Conservation (phyloP, 2,888 invertebrate species). For the Hemaris fuciformis region DNA sequence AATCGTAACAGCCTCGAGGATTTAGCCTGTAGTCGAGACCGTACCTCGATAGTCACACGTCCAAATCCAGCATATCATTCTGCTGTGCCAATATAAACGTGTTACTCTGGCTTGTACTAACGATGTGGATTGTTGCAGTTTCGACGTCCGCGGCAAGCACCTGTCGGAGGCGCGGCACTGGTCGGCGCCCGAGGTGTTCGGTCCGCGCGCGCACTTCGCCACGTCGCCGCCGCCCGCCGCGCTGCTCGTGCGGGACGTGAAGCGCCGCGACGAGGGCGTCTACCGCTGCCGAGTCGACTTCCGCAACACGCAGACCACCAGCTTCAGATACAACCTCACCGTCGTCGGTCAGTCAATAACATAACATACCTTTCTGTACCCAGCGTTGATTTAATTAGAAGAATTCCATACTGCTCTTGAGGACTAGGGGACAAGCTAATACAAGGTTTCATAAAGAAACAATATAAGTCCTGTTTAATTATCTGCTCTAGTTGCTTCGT, state of each 20-base stretch:
- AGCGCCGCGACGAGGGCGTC: slow-evolving; percentile 92
- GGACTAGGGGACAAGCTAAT: too few species aligned
- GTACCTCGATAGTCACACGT: too few species aligned
- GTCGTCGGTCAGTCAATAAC: slow-evolving; percentile 88
- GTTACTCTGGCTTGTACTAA: neutral
- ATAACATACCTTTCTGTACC: too few species aligned
- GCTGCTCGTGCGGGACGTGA: slow-evolving; percentile 88
- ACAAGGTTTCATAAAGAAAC: too few species aligned
- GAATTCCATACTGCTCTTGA: too few species aligned
- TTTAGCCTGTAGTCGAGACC: too few species aligned
- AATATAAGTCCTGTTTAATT: too few species aligned
- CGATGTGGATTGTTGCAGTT: slow-evolving; percentile 81
- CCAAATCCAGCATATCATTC: too few species aligned
- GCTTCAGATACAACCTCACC: slow-evolving; percentile 93
- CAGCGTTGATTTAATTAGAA: too few species aligned
- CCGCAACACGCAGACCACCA: slow-evolving; percentile 93
- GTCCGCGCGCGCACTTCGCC: slow-evolving; percentile 91
- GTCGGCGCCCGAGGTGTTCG: slow-evolving; percentile 93
- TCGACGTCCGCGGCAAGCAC: slow-evolving; percentile 92
- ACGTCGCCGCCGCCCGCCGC: slow-evolving; percentile 90
- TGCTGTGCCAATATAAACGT: too few species aligned
- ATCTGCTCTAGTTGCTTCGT: too few species aligned
- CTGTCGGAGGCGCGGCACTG: slow-evolving; percentile 90
- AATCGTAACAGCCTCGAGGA: too few species aligned
- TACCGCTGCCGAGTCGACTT: slow-evolving; percentile 96